These are phyloP conservation scores for Trachelus tabidus DNA, from an alignment of 2,888 invertebrate genomes.

Conservation along the genomic window DNA sequence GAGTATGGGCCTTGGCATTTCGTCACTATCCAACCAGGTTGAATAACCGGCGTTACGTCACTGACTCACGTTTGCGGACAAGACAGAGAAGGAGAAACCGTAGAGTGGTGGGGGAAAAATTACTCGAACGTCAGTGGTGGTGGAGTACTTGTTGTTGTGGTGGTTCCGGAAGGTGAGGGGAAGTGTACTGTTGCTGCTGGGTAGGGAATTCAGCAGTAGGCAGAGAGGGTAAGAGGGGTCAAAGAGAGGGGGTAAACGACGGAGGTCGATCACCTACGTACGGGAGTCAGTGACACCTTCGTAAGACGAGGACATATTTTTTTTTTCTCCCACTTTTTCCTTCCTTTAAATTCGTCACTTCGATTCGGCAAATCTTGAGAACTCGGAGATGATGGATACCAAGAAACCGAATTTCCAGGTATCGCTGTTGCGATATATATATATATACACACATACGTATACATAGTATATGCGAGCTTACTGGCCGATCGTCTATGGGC, in stretches of 20 bases:
- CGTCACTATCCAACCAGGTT: constrained; percentile 62
- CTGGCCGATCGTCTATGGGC: neutral
- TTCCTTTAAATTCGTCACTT: neutral
- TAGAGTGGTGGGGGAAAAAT: constrained; percentile 18
- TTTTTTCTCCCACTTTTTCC: constrained; percentile 17
- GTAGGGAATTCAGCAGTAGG: constrained; percentile 3
- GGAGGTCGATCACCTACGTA: constrained; percentile 66
- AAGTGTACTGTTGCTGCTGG: neutral
- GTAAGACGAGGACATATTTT: constrained; percentile 42
- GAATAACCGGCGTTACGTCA: constrained; percentile 66
- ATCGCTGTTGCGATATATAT: neutral
- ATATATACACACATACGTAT: too few relatives aligned
- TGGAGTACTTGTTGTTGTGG: neutral
- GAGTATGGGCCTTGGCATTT: constrained; percentile 56
- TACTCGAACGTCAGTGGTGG: constrained; percentile 20
- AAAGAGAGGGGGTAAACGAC: constrained; percentile 49
- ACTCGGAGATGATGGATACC: neutral
- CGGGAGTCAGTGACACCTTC: constrained; percentile 66
- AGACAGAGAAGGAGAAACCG: constrained; percentile 8
- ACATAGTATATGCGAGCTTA: too few relatives aligned
- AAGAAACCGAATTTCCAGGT: neutral
- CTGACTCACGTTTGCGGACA: constrained; percentile 45
- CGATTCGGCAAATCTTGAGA: neutral
- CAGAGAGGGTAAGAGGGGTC: constrained; percentile 18
- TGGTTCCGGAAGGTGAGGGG: neutral